Base-by-base conservation (phyloP, 2,888 invertebrate species). In the Ormyrus labotus region DNA sequence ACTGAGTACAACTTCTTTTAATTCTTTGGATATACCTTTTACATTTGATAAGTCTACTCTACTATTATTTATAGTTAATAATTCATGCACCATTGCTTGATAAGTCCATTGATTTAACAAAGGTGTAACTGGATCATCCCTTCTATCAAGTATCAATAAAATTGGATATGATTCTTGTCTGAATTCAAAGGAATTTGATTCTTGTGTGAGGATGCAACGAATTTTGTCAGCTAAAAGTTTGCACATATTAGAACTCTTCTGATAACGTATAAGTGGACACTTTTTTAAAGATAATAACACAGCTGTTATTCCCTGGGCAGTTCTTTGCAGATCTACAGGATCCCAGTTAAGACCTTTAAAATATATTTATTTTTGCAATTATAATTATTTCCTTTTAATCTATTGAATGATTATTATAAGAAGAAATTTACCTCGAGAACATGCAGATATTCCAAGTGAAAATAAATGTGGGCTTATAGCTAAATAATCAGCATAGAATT, bases 11-110 rank as follows among this genome's bases (percentile, higher is more conserved):
- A 99, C 95, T 92, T 99, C 99, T 84, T 94, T 94, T 83, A 98
- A 94, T 87, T 99, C 99, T 90, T 96, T 96, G 34, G 95, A 94
- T 82, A 98, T 95, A 64, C 96, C 97, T 11, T 96, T 95, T 48
- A 97, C 94, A 84, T 95, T 94, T 0, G 96, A 95, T 82, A 99
- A 93, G 90, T 95, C 97, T 48, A 99, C 98, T 79, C 99, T 94
- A 92, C 98, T 98, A 68, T 83, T 83, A 87, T 95, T 95, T 84
- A 99, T 98, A 0, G 95, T 95, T 61, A 99, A 91, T 73, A 99
- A 91, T 91, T 99, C 99, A 91, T 99, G 99, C 9, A 99, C 98
- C 99, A 99, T 99, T 2, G 99, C 99, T 91, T 99, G 99, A 92
- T 99, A 99, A 0, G 99, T 99, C 99, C 99, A 99, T 93, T 98